phyloP scores from a whole-genome alignment of 2,888 invertebrate species.

The Odontocerum albicorne region DNA sequence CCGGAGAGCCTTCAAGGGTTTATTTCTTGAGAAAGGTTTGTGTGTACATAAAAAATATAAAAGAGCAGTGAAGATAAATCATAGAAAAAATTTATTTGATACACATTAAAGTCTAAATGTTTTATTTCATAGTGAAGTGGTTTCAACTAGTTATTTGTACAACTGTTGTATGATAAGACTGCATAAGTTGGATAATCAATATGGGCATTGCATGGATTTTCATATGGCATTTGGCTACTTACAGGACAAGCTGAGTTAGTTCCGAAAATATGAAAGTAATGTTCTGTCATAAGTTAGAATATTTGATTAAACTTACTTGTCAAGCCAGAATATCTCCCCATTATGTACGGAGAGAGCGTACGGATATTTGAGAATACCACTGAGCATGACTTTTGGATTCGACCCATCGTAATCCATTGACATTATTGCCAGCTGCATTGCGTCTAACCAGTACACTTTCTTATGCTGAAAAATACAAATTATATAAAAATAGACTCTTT shows the following conservation, averaged over 20 bases:
- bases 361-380: slow-evolving; percentile 60
- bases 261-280: not conserved
- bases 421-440: slow-evolving; percentile 70
- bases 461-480: slow-evolving; percentile 43
- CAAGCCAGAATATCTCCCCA: slow-evolving; percentile 74
- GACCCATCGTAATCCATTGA: slow-evolving; percentile 70
- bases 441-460: slow-evolving; percentile 81
- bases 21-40: no score
- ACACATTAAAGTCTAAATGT: not conserved
- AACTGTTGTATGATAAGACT: no score
- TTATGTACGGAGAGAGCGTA: slow-evolving; percentile 67
- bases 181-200: no score
- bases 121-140: no score
- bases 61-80: not conserved
- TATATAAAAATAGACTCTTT: no score
- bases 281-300: not conserved
- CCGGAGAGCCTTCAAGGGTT: no score
- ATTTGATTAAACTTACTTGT: slow-evolving; percentile 56
- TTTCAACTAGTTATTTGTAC: no score
- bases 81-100: not conserved
- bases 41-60: not conserved
- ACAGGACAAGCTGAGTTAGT: not conserved
- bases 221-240: not conserved
- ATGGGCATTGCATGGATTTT: no score
- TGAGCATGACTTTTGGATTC: slow-evolving; percentile 53